phyloP scores from a whole-genome alignment of 2,797 vertebrate genomes.

The Carapus acus region DNA sequence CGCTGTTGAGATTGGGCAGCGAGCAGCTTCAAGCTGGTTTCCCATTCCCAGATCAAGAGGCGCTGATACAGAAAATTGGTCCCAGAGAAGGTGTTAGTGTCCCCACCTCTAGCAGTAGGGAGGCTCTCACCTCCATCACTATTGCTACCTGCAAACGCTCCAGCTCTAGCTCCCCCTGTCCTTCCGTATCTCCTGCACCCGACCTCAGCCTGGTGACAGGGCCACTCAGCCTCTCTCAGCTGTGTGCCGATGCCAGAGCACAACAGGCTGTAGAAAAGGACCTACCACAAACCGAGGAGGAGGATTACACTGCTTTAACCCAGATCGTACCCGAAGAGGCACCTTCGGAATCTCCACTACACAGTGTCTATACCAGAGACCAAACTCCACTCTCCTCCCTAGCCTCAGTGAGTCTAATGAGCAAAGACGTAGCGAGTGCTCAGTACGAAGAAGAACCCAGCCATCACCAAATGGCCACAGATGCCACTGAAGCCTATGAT shows the following conservation, averaged over 20 bases:
- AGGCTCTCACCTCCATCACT: slow-evolving; percentile 68
- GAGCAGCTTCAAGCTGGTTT: slow-evolving; percentile 11
- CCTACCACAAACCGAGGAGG: slow-evolving; percentile 2
- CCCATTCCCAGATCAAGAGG: slow-evolving; percentile 33
- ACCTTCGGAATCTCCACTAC: no score
- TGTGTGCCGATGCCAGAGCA: slow-evolving; percentile 29
- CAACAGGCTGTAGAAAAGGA: slow-evolving; percentile 6
- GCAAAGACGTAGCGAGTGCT: no score
- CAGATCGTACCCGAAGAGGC: no score
- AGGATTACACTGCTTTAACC: background rate
- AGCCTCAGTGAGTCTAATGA: no score
- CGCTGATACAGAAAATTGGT: slow-evolving; percentile 52
- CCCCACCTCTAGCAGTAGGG: slow-evolving; percentile 16
- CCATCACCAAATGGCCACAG: no score
- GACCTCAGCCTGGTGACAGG: slow-evolving; percentile 25
- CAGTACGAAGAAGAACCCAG: no score
- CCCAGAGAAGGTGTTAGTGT: slow-evolving; percentile 48
- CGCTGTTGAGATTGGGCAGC: slow-evolving; percentile 32
- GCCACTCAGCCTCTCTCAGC: slow-evolving; percentile 38
- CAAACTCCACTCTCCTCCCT: no score
- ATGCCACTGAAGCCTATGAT: no score
- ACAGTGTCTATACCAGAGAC: no score
- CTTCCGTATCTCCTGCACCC: slow-evolving; percentile 42
- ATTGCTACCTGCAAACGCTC: slow-evolving; percentile 67
- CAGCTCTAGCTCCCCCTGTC: slow-evolving; percentile 56